Evolutionary conservation across 2,113 vertebrate species (phyloP).

Genomic region (Rallus limicola): DNA sequence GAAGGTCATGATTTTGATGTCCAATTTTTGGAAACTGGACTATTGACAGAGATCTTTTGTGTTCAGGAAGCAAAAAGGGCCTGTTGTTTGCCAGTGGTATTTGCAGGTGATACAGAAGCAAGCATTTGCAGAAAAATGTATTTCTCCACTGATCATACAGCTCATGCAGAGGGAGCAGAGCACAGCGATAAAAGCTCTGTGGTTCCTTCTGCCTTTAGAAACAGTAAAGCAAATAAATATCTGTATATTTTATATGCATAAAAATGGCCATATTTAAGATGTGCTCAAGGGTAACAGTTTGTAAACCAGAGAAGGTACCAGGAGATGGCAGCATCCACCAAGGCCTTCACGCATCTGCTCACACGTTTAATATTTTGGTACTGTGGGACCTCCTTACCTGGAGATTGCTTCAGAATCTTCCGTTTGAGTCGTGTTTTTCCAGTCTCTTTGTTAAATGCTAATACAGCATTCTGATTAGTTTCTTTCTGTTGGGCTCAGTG

Average conservation of each 20-base stretch:
- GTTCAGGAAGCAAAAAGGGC: neutral
- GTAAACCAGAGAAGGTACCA: neutral
- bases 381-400: neutral
- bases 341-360: neutral
- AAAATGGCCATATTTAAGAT: neutral
- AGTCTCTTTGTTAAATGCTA: neutral
- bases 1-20: neutral
- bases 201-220: neutral
- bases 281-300: neutral
- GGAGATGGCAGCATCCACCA: conserved; percentile 63
- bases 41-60: neutral
- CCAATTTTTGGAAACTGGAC: neutral
- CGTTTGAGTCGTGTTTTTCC: neutral
- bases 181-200: neutral
- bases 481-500: neutral
- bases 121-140: neutral
- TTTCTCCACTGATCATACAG: neutral
- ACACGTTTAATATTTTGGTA: neutral
- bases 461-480: neutral
- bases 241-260: neutral
- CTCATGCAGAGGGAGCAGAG: neutral
- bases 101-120: neutral
- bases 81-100: neutral
- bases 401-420: neutral
- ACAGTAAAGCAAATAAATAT: neutral